Evolutionary conservation across 2,113 vertebrate species (phyloP).

Genomic region (Tetrax tetrax): DNA sequence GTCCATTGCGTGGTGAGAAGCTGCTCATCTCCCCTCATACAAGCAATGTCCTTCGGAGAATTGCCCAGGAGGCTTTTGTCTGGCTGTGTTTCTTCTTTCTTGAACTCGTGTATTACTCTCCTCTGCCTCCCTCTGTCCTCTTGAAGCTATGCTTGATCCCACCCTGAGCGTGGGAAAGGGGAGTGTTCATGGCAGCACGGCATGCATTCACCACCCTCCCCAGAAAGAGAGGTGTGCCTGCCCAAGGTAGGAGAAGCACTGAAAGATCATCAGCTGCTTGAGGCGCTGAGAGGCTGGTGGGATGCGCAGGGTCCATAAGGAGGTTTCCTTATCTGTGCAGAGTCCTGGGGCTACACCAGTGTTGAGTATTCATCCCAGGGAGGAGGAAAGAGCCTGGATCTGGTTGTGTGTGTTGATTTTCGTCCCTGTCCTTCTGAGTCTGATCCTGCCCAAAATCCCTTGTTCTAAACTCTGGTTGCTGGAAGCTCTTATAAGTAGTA

Average conservation of each 20-base stretch:
- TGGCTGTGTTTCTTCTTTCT: not conserved
- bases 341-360: not conserved
- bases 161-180: not conserved
- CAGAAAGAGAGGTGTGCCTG: too few species aligned
- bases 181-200: accelerated
- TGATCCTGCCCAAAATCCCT: not conserved
- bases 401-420: not conserved
- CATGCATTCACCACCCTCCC: accelerated
- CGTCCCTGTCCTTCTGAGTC: not conserved
- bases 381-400: not conserved
- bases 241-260: not conserved
- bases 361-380: not conserved
- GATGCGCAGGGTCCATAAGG: not conserved
- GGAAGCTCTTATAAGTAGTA: not conserved
- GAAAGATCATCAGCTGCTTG: not conserved
- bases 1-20: not conserved
- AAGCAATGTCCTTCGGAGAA: not conserved
- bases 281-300: not conserved
- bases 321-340: not conserved
- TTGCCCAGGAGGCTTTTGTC: not conserved
- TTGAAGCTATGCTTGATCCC: not conserved
- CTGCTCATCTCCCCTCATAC: not conserved
- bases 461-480: not conserved
- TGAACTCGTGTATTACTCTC: not conserved
- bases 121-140: not conserved